phyloP scores from a whole-genome alignment of 2,888 invertebrate species.

The Hololepta plana region DNA sequence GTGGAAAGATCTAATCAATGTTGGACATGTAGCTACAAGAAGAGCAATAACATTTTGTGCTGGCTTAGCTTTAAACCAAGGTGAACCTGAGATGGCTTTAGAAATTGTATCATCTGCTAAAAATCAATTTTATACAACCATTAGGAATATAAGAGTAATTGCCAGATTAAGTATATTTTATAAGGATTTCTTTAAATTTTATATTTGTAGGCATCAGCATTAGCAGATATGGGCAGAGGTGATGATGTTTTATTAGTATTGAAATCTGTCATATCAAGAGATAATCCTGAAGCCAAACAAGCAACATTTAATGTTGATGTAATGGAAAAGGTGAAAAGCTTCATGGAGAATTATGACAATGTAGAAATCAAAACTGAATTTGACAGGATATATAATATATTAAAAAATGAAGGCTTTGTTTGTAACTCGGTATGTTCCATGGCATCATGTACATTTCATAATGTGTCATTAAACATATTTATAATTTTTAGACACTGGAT shows the following conservation, averaged over 20 bases:
- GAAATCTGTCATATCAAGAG: conserved; percentile 33
- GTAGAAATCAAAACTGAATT: conserved; percentile 37
- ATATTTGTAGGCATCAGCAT: conserved; percentile 28
- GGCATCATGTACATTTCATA: no score
- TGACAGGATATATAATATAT: no score
- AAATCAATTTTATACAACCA: conserved; percentile 42
- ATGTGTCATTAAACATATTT: no score
- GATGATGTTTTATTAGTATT: conserved; percentile 47
- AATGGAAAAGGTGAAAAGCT: conserved; percentile 30
- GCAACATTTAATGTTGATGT: conserved; percentile 45
- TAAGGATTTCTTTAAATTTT: no score
- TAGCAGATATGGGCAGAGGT: conserved; percentile 38
- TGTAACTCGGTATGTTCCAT: no score
- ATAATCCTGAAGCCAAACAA: no score
- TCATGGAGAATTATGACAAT: conserved; percentile 29
- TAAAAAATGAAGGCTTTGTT: no score
- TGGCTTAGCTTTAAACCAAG: conserved; percentile 48
- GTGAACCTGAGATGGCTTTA: conserved; percentile 43
- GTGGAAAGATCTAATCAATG: conserved; percentile 36
- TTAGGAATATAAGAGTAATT: conserved; percentile 46
- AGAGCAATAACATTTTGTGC: conserved; percentile 44
- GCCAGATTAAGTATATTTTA: no score
- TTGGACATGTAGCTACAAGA: conserved; percentile 38
- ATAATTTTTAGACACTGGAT: no score
- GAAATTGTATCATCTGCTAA: conserved; percentile 38